Evolutionary conservation across 2,888 invertebrate genomes (phyloP).

Genomic region (Ethmia dodecea): DNA sequence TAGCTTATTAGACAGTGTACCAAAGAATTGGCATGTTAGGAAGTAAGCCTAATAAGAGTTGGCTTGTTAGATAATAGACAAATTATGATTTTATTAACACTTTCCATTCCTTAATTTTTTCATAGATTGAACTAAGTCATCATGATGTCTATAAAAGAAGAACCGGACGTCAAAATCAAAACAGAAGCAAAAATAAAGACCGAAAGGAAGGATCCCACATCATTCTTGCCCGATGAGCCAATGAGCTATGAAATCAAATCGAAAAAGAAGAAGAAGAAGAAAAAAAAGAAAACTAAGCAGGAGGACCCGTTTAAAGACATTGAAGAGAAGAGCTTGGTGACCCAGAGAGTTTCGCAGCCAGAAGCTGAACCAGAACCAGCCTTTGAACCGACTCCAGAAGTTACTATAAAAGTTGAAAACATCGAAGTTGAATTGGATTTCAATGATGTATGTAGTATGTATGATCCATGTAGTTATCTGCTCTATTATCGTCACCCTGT

Average conservation of each 20-base stretch:
- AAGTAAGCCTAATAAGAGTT: no score
- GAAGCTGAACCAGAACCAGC: slow-evolving; percentile 23
- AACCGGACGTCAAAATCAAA: slow-evolving; percentile 18
- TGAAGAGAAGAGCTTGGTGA: slow-evolving; percentile 27
- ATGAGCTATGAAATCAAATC: slow-evolving; percentile 66
- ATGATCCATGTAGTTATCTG: no score
- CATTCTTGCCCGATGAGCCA: slow-evolving; percentile 57
- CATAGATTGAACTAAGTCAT: no score
- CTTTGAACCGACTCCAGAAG: slow-evolving; percentile 59
- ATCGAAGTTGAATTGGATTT: slow-evolving; percentile 67
- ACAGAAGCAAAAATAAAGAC: slow-evolving; percentile 20
- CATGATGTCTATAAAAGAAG: slow-evolving; percentile 1
- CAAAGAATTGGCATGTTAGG: no score
- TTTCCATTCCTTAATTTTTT: no score
- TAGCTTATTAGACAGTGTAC: no score
- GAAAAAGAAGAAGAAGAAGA: slow-evolving; percentile 63
- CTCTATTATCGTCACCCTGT: no score
- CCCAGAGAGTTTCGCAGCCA: slow-evolving; percentile 20
- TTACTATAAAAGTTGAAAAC: slow-evolving; percentile 63
- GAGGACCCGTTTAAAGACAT: slow-evolving; percentile 65
- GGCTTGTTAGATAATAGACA: no score
- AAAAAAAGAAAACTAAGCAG: slow-evolving; percentile 32
- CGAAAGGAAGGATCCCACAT: slow-evolving; percentile 54
- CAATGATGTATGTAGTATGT: slow-evolving; percentile 61
- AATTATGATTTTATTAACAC: no score